Evolutionary conservation across 1,140 invertebrate genomes (phyloP).

Genomic region (Tetraneura akinire): DNA sequence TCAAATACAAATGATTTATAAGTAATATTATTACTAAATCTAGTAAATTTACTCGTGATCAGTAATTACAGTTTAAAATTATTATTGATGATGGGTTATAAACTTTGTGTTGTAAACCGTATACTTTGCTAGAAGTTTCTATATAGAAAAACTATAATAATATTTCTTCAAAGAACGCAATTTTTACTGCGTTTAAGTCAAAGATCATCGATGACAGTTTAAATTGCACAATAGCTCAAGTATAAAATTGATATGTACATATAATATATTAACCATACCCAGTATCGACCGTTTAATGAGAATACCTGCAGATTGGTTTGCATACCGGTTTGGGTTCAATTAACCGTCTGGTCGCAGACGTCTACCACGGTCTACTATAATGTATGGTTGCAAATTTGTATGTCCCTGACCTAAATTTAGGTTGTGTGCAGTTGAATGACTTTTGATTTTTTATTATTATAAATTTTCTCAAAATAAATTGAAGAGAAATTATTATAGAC

Average conservation of each 20-base stretch:
- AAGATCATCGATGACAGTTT: background rate
- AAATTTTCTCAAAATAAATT: background rate
- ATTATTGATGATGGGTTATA: no score
- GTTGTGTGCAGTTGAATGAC: constrained; percentile 20
- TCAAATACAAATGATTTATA: no score
- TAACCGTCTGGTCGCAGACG: constrained; percentile 26
- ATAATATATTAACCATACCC: background rate
- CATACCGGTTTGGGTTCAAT: constrained; percentile 22
- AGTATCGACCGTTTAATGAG: constrained; percentile 42
- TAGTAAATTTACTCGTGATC: no score
- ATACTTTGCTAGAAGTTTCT: no score
- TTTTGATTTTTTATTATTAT: constrained; percentile 17
- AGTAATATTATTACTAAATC: no score
- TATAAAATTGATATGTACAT: background rate
- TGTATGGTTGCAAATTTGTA: background rate
- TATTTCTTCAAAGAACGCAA: no score
- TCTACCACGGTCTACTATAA: constrained; percentile 22
- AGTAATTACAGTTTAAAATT: no score
- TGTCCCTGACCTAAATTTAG: constrained; percentile 35
- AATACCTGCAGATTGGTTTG: constrained; percentile 13
- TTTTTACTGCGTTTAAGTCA: background rate
- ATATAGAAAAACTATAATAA: no score
- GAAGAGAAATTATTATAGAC: background rate
- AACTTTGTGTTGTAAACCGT: no score
- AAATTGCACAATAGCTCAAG: constrained; percentile 24